A percentile compares a stretch with the other conserved stretches of the same genome.
Evolutionary conservation across 2,888 invertebrate genomes (phyloP).

Genomic region (Exocentrus adspersus): DNA sequence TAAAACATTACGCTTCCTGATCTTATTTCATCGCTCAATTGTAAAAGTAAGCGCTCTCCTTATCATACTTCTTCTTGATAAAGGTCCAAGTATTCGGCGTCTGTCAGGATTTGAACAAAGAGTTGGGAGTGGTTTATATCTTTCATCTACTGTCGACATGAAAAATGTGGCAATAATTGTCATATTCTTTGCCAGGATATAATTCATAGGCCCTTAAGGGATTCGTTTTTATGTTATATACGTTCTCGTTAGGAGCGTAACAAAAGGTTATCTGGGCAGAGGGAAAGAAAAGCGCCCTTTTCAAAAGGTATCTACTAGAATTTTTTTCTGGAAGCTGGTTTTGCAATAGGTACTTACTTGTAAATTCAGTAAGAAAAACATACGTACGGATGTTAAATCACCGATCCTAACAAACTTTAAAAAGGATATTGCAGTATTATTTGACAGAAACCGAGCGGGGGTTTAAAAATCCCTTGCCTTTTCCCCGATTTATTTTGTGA

Average conservation of each 20-base stretch:
- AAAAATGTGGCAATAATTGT: not conserved
- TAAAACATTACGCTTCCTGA: not conserved
- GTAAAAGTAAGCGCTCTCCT: not conserved
- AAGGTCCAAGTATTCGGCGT: not conserved
- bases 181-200: not conserved
- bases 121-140: not conserved
- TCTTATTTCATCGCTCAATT: not conserved
- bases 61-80: not conserved
- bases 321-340: too few species aligned
- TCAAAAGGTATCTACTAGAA: too few species aligned
- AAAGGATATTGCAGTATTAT: not conserved
- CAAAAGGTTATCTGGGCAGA: not conserved
- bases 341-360: too few species aligned
- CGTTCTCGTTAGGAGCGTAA: not conserved
- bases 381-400: too few species aligned
- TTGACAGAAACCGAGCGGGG: not conserved
- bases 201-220: too few species aligned
- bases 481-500: constrained; percentile 2
- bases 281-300: too few species aligned
- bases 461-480: not conserved
- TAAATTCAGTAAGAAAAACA: too few species aligned
- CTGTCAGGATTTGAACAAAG: not conserved
- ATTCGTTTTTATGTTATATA: not conserved
- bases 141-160: not conserved
- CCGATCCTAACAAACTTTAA: too few species aligned